phyloP scores from a whole-genome alignment of 92 coral and sea anemone genomes.

The Parazoanthus darwini region DNA sequence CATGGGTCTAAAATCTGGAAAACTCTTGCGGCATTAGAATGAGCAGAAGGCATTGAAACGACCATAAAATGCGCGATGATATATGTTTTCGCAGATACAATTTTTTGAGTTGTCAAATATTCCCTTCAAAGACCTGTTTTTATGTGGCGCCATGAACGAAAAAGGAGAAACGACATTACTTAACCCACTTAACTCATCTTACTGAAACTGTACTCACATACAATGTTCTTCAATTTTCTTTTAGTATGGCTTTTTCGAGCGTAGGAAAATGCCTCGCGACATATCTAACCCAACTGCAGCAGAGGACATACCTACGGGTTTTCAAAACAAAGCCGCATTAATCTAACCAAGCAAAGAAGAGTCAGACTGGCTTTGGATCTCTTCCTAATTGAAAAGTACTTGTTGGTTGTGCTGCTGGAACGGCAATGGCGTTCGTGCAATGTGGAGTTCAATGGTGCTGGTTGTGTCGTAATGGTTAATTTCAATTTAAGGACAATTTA shows the following conservation, averaged over 20 bases:
- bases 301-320: background rate
- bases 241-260: slow-evolving; percentile 38
- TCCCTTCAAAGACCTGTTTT: background rate
- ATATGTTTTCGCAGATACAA: no score
- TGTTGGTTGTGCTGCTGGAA: slow-evolving; percentile 4
- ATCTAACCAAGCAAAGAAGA: slow-evolving; percentile 7
- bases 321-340: slow-evolving; percentile 18
- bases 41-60: no score
- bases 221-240: background rate
- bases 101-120: no score
- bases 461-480: slow-evolving; percentile 17
- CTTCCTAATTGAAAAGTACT: background rate
- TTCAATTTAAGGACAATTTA: background rate
- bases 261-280: slow-evolving; percentile 43
- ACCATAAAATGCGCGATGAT: no score
- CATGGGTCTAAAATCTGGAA: no score
- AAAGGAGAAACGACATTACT: background rate
- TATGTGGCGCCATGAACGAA: background rate
- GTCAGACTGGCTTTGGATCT: slow-evolving; percentile 5
- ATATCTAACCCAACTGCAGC: slow-evolving; percentile 35
- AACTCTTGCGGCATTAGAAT: no score
- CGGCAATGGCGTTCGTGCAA: background rate
- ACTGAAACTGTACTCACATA: background rate
- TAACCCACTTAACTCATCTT: background rate
- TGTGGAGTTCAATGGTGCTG: background rate